phyloP scores from a whole-genome alignment of 1,140 invertebrate species.

The Hyles euphorbiae region DNA sequence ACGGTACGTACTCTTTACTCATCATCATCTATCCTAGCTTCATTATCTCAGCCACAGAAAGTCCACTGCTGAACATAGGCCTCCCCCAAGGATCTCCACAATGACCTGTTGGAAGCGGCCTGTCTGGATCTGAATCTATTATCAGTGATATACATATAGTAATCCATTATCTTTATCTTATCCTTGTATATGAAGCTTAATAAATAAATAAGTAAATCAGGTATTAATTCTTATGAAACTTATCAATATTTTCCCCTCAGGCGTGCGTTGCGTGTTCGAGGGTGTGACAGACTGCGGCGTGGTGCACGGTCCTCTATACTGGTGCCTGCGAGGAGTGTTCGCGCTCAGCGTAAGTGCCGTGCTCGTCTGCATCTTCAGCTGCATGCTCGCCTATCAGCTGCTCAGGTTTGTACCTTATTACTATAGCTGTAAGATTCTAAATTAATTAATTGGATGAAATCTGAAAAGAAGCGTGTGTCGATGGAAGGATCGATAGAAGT shows the following conservation, averaged over 20 bases:
- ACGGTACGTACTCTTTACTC: slow-evolving; percentile 49
- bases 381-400: slow-evolving; percentile 93
- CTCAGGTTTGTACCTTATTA: slow-evolving; percentile 80
- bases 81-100: too few relatives aligned
- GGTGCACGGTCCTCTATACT: slow-evolving; percentile 90
- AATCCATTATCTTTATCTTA: too few relatives aligned
- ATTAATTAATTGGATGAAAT: too few relatives aligned
- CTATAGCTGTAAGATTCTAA: too few relatives aligned
- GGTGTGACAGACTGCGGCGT: slow-evolving; percentile 90
- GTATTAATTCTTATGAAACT: neutral
- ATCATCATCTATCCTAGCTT: neutral
- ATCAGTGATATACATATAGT: too few relatives aligned
- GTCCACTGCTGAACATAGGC: neutral
- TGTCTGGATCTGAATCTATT: too few relatives aligned
- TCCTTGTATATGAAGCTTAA: too few relatives aligned
- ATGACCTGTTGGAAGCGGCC: too few relatives aligned
- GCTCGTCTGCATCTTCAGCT: slow-evolving; percentile 92
- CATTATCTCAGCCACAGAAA: too few relatives aligned
- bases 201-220: too few relatives aligned
- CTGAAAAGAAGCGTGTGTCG: too few relatives aligned
- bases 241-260: slow-evolving; percentile 33
- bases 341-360: slow-evolving; percentile 92
- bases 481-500: too few relatives aligned
- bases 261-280: slow-evolving; percentile 84
- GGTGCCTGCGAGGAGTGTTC: slow-evolving; percentile 90